Conservation (phyloP, 2,888 invertebrate genomes). For the Theristus sp. region DNA sequence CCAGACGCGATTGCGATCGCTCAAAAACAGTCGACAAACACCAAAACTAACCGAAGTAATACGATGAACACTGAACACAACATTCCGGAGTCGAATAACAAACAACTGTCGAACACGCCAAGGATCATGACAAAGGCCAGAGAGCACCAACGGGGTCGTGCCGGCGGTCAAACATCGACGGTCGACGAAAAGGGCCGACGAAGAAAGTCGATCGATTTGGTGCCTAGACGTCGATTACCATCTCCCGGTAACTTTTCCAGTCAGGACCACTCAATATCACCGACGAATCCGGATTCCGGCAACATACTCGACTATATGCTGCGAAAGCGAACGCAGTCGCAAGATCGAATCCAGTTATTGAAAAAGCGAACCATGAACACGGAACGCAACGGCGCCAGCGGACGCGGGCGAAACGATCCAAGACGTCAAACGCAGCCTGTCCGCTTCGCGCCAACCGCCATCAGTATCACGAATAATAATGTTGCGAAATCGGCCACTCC, state of each 20-base stretch:
- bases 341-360: slow-evolving; percentile 12
- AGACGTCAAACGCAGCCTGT: slow-evolving; percentile 28
- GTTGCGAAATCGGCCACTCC: too few species aligned
- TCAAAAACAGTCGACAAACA: too few species aligned
- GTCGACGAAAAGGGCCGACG: slow-evolving; percentile 6
- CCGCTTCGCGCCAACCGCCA: slow-evolving; percentile 16
- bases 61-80: not conserved
- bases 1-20: not conserved
- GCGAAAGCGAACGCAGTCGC: slow-evolving; percentile 16
- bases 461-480: not conserved
- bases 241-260: slow-evolving; percentile 25
- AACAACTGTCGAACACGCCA: too few species aligned
- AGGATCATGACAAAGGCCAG: too few species aligned
- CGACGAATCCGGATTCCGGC: slow-evolving; percentile 19
- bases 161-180: too few species aligned
- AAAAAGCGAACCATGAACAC: slow-evolving; percentile 1
- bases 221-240: slow-evolving; percentile 21
- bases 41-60: not conserved
- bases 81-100: slow-evolving; percentile 9
- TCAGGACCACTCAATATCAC: slow-evolving; percentile 26
- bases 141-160: slow-evolving; percentile 8
- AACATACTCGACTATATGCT: slow-evolving; percentile 22
- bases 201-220: slow-evolving; percentile 21
- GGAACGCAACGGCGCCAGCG: not conserved
- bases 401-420: slow-evolving; percentile 24